Evolutionary conservation across 2,797 vertebrate genomes (phyloP), one percentile per base, ranked within the genome.

Genomic region (Thalassophryne amazonica): DNA sequence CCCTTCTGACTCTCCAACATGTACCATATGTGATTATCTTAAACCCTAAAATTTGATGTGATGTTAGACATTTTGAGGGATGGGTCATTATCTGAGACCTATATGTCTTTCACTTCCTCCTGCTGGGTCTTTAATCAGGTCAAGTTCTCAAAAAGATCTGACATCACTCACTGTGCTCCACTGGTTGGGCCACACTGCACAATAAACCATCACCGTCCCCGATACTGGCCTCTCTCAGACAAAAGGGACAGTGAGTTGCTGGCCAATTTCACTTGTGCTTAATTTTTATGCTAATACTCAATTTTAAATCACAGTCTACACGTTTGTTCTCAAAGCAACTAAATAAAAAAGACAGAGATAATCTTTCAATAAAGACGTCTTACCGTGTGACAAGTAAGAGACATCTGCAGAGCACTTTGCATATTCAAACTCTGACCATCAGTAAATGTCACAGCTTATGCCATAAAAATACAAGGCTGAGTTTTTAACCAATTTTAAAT

Each of bases 251-350:
- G 40, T 14, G 7, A 57, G 67, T 64, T 71, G 6, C 54, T 13
- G 53, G 60, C 76, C 81, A 81, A 81, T 76, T 61, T 69, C 64
- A 74, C 60, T 60, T 78, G 72, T 69, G 69, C 76, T 62, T 83
- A 75, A 86, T 86, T 85, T 85, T 64, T 69, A 74, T 78, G 73
- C 60, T 84, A 89, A 89, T 86, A 83, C 74, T 37, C 64, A 35
- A 39, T 75, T 81, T 80, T 71, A 77, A 32, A 76, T 76, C 76
- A 81, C 60, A 20, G 56, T 63, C 63, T 57, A 43, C 50, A 58
- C 43, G 22, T 78, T 78, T 81, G 64, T 78, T 73, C 80, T 80
- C 68, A 80, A 82, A 79, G 64, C 85, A 64, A 78, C 70, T 70
- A 86, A 76, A 74, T 76, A 76, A 63, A 78, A 66, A 80, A 84